Conservation (phyloP, 2,797 vertebrate genomes). For the Sphenodon punctatus region DNA sequence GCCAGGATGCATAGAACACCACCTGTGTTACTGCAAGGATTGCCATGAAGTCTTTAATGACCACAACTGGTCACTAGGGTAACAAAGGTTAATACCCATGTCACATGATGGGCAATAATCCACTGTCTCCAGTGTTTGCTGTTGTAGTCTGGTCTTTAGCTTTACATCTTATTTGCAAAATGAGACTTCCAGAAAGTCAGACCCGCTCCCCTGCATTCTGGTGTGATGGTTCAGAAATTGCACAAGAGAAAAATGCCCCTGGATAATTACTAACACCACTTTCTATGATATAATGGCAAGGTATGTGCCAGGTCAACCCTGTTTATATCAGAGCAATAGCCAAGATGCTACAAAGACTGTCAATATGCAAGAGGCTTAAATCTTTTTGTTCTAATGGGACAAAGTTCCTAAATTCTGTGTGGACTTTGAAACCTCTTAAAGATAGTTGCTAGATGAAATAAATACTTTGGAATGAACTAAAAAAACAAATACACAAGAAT, state of each 20-base stretch:
- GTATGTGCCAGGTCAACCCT: not conserved
- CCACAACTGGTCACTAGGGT: not conserved
- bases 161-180: not conserved
- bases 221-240: not conserved
- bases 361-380: not conserved
- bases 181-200: not conserved
- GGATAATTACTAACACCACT: not conserved
- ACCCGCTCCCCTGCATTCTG: not conserved
- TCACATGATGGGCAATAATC: not conserved
- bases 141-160: not conserved
- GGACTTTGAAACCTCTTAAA: not conserved
- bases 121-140: not conserved
- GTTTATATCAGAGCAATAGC: fast-evolving
- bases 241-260: not conserved
- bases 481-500: not conserved
- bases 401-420: not conserved
- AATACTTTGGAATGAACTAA: not conserved
- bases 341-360: not conserved
- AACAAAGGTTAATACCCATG: not conserved
- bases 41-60: not conserved
- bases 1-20: not conserved
- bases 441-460: not conserved
- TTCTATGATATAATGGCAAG: not conserved
- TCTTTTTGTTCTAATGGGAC: too few species aligned
- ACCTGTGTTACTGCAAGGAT: not conserved